Evolutionary conservation across 1,140 invertebrate species (phyloP).

Genomic region (Heliconius melpomene): DNA sequence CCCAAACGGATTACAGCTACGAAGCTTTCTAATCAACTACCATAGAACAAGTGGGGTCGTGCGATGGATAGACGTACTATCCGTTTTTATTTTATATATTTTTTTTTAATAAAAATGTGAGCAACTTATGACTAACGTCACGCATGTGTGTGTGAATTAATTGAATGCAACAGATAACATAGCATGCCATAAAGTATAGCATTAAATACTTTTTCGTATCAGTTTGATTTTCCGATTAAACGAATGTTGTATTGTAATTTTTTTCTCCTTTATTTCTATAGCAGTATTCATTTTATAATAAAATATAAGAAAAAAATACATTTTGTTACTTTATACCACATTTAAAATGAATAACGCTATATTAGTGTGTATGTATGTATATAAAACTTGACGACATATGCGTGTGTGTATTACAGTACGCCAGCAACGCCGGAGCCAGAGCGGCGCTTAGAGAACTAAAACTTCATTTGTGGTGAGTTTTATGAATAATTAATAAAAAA

Average conservation of each 20-base stretch:
- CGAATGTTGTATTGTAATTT: constrained; percentile 11
- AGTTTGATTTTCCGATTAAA: constrained; percentile 13
- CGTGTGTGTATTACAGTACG: constrained; percentile 79
- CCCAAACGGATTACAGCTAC: constrained; percentile 56
- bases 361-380: constrained; percentile 46
- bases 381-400: constrained; percentile 58
- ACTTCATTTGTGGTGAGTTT: constrained; percentile 61
- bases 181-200: constrained; percentile 9
- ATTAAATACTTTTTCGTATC: constrained; percentile 17
- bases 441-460: constrained; percentile 76
- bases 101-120: constrained; percentile 22
- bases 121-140: constrained; percentile 47
- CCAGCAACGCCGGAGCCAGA: constrained; percentile 80
- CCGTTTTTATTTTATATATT: constrained; percentile 35
- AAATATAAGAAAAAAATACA: background rate
- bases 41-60: constrained; percentile 56
- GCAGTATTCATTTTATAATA: background rate
- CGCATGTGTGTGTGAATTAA: constrained; percentile 65
- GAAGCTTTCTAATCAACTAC: constrained; percentile 61
- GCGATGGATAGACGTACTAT: constrained; percentile 54
- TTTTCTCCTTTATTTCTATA: background rate
- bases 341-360: constrained; percentile 49
- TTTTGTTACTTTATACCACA: background rate
- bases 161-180: constrained; percentile 42
- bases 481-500: background rate